These are phyloP conservation scores for Mus caroli DNA, from an alignment of 2,797 vertebrate species.

Conservation along the genomic window DNA sequence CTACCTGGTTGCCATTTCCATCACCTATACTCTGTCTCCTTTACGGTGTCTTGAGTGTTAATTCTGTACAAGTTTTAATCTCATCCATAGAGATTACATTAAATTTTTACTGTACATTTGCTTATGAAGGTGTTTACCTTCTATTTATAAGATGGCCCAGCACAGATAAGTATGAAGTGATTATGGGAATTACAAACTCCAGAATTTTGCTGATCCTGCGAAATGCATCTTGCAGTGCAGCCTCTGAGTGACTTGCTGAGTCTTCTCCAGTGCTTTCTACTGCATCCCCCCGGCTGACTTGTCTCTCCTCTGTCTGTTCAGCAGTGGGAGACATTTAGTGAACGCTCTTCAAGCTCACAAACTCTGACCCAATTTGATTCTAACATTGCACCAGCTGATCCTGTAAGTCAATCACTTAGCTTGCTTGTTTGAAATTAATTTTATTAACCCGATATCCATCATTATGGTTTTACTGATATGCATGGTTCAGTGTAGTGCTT, in stretches of 20 bases:
- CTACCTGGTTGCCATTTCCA: slow-evolving; percentile 47
- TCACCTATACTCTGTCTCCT: slow-evolving; percentile 41
- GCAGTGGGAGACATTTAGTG: slow-evolving; percentile 99
- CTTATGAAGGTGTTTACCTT: slow-evolving; percentile 64
- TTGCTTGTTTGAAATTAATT: slow-evolving; percentile 99
- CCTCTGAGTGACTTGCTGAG: slow-evolving; percentile 87
- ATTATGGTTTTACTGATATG: slow-evolving; percentile 88
- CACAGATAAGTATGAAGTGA: slow-evolving; percentile 55
- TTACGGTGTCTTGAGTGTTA: slow-evolving; percentile 63
- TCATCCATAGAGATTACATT: slow-evolving; percentile 62
- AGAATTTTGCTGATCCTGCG: slow-evolving; percentile 60
- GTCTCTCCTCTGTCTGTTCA: slow-evolving; percentile 97
- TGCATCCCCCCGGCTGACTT: slow-evolving; percentile 91
- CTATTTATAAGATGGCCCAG: background rate
- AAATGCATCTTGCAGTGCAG: slow-evolving; percentile 88
- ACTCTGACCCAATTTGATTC: slow-evolving; percentile 99
- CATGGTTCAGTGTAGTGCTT: slow-evolving; percentile 88
- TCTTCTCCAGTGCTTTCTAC: slow-evolving; percentile 89
- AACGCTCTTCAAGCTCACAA: slow-evolving; percentile 99
- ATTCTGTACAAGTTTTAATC: slow-evolving; percentile 66
- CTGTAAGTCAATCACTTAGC: slow-evolving; percentile 99
- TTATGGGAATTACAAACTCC: slow-evolving; percentile 28
- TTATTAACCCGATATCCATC: slow-evolving; percentile 95
- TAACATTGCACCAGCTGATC: slow-evolving; percentile 99
- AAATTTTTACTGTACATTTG: slow-evolving; percentile 61